phyloP scores from a whole-genome alignment of 2,888 invertebrate genomes.

The Leucania comma region DNA sequence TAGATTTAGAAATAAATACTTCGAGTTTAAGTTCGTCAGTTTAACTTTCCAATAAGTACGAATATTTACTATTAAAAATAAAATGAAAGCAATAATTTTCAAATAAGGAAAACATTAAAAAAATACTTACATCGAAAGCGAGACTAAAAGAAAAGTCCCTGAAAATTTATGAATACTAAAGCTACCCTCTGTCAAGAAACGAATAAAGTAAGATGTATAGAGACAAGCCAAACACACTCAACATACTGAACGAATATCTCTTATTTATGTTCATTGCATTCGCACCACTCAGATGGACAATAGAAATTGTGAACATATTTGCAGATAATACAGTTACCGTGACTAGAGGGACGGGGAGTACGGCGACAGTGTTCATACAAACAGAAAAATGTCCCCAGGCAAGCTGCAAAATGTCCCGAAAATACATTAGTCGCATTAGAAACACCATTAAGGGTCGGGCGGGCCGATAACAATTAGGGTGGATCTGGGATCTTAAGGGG shows the following conservation, averaged over 20 bases:
- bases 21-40: too few relatives aligned
- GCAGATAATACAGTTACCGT: slow-evolving; percentile 89
- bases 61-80: slow-evolving; percentile 7
- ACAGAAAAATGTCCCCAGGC: slow-evolving; percentile 89
- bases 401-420: slow-evolving; percentile 90
- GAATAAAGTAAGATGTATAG: slow-evolving; percentile 74
- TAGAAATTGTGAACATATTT: slow-evolving; percentile 90
- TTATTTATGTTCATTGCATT: slow-evolving; percentile 88
- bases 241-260: slow-evolving; percentile 75
- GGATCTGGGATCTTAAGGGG: slow-evolving; percentile 87
- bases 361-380: slow-evolving; percentile 81
- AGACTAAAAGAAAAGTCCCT: slow-evolving; percentile 28
- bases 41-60: slow-evolving; percentile 28
- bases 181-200: slow-evolving; percentile 56
- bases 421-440: slow-evolving; percentile 90
- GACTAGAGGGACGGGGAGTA: slow-evolving; percentile 76
- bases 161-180: slow-evolving; percentile 61
- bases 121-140: slow-evolving; percentile 1
- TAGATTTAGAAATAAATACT: too few relatives aligned
- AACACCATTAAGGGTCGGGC: slow-evolving; percentile 88
- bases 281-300: slow-evolving; percentile 84
- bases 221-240: slow-evolving; percentile 69
- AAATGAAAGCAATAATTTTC: slow-evolving; percentile 1
- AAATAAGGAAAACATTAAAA: not conserved
- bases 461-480: slow-evolving; percentile 90